Percentiles rank a stretch among this genome's conserved stretches.
Conservation (phyloP, 2,797 vertebrate species). For the Micrastur ruficollis region DNA sequence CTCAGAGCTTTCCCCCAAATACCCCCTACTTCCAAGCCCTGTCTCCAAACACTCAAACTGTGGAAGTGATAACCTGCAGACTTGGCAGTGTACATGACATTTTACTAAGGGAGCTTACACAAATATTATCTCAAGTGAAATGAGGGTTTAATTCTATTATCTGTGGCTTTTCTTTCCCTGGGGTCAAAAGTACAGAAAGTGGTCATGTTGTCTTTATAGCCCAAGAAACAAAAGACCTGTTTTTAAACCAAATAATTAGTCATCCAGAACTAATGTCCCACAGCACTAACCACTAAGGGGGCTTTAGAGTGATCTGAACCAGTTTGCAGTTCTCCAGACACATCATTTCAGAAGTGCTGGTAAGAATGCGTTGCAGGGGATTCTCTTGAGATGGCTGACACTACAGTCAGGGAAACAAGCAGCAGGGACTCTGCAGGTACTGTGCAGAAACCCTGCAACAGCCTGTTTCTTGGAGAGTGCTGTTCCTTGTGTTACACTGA, state of each 20-base stretch:
- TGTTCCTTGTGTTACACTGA: neutral
- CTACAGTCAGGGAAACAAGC: neutral
- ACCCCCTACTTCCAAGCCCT: constrained; percentile 28
- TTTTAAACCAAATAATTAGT: constrained; percentile 74
- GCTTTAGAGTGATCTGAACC: constrained; percentile 12
- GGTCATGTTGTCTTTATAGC: constrained; percentile 82
- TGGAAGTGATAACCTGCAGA: constrained; percentile 72
- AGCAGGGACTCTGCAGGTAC: neutral
- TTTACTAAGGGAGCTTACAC: constrained; percentile 81
- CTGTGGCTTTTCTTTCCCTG: constrained; percentile 81
- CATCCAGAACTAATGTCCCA: constrained; percentile 69
- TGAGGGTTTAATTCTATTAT: constrained; percentile 89
- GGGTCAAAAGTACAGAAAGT: constrained; percentile 81
- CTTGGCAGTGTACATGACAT: constrained; percentile 64
- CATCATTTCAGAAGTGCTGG: neutral
- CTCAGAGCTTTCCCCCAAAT: constrained; percentile 58
- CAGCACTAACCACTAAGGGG: constrained; percentile 39
- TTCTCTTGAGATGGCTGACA: neutral
- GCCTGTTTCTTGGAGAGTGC: neutral
- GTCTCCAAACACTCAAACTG: constrained; percentile 58
- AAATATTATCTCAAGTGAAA: constrained; percentile 85
- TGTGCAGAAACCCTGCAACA: neutral
- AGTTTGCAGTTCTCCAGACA: neutral
- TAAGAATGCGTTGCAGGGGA: neutral
- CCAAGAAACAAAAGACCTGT: constrained; percentile 71